Evolutionary conservation across 2,113 vertebrate species (phyloP).

Genomic region (Cranoglanis bouderius): DNA sequence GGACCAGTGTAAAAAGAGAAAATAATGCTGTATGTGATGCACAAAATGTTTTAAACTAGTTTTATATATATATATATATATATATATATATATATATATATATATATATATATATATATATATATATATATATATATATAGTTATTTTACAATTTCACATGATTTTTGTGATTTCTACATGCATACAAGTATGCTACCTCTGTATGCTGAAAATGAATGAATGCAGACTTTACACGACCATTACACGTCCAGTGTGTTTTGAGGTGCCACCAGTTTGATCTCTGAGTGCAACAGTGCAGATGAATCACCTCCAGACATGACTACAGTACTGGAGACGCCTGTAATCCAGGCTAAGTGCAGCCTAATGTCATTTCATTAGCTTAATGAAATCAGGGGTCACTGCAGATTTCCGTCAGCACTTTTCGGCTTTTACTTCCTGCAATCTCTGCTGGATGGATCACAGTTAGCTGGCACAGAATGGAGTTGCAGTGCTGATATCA

Average conservation of each 20-base stretch:
- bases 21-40: background rate
- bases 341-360: conserved; percentile 42
- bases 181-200: background rate
- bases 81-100: too few species aligned
- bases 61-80: too few species aligned
- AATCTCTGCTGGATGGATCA: conserved; percentile 22
- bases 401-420: conserved; percentile 37
- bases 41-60: too few species aligned
- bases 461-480: background rate
- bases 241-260: background rate
- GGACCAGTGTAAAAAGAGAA: background rate
- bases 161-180: background rate
- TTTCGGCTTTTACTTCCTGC: conserved; percentile 28
- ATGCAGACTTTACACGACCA: background rate
- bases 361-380: conserved; percentile 42
- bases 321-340: conserved; percentile 26
- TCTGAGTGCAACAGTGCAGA: background rate
- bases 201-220: background rate
- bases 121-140: too few species aligned
- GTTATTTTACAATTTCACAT: background rate
- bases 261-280: conserved; percentile 27
- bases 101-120: too few species aligned
- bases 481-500: background rate
- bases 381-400: conserved; percentile 36
- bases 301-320: conserved; percentile 31